Evolutionary conservation across 2,888 invertebrate species (phyloP), one percentile per base, ranked within the genome.

Genomic region (Euphydryas editha): DNA sequence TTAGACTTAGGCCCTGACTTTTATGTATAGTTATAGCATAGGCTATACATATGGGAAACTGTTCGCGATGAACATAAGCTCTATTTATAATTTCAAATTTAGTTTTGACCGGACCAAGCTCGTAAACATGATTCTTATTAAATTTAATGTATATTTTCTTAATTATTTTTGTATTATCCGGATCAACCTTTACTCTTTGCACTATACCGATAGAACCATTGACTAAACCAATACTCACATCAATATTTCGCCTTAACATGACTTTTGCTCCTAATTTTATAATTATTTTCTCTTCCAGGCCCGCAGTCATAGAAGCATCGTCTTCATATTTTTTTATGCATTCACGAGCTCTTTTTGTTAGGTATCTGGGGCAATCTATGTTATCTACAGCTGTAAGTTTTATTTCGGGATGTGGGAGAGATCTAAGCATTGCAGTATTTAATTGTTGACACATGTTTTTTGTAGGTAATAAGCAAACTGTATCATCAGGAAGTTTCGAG

Each of bases 391-490:
- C 55, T 17, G 3, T 36, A 37, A 55, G 37, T 18, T n/a, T 55
- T 18, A 36, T 55, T 36, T 55, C 57, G 21, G 42, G 39, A 39
- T 57, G 20, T 20, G 57, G 57, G 49, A 8, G 68, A 11, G 54
- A 60, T 39, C 59, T 58, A 46, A 81, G 65, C 77, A 81, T 78
- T 18, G 73, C 75, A 58, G 58, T 59, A 69, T 82, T 82, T 10
- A 81, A 64, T 60, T 71, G 70, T 56, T 75, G 59, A 72, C 80
- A 81, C 73, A 78, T 72, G 39, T 78, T 61, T 69, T 73, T 68
- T 8, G 78, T 80, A 10, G 80, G 74, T 21, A 81, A 67, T 62
- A 79, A 73, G 61, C 76, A 80, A 66, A 81, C 72, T 17, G 77
- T 71, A 70, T 76, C 73, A 21, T 61, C 30, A 18, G 78, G 73